phyloP scores from a whole-genome alignment of 2,888 invertebrate genomes.

The Agrenia bidenticulata region DNA sequence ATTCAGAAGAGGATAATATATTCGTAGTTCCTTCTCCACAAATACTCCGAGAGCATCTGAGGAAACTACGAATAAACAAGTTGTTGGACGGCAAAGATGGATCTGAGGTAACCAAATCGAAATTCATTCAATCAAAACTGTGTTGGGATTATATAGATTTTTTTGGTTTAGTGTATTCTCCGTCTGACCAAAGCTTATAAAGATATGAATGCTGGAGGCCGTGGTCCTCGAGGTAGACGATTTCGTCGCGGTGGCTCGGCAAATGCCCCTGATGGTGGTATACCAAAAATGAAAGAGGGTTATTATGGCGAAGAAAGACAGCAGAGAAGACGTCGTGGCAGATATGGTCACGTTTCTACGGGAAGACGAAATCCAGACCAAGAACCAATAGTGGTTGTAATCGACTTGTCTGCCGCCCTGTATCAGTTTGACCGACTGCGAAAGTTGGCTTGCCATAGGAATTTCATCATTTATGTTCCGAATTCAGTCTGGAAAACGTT shows the following conservation, averaged over 20 bases:
- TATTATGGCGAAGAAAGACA: not conserved
- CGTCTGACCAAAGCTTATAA: constrained; percentile 35
- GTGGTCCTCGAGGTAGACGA: constrained; percentile 15
- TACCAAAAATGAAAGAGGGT: not conserved
- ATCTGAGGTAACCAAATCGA: constrained; percentile 11
- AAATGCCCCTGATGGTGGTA: constrained; percentile 17
- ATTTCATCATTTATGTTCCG: constrained; percentile 38
- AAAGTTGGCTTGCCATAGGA: constrained; percentile 37
- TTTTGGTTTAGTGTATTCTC: not conserved
- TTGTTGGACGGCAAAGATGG: constrained; percentile 13
- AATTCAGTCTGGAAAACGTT: constrained; percentile 38
- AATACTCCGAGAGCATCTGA: constrained; percentile 29
- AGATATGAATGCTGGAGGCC: constrained; percentile 29
- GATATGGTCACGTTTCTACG: constrained; percentile 4
- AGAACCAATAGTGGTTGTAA: constrained; percentile 31
- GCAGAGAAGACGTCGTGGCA: not conserved
- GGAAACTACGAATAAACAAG: constrained; percentile 25
- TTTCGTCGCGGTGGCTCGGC: constrained; percentile 1
- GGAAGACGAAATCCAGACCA: constrained; percentile 8
- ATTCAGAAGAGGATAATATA: constrained; percentile 23
- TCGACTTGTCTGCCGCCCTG: constrained; percentile 44
- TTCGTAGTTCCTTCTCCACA: constrained; percentile 34
- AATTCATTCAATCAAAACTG: not conserved
- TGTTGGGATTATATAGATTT: not conserved
- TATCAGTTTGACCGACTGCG: constrained; percentile 36